Evolutionary conservation across 2,113 vertebrate species (phyloP), one percentile per base, ranked within the genome.

Genomic region (Stercorarius parasiticus): DNA sequence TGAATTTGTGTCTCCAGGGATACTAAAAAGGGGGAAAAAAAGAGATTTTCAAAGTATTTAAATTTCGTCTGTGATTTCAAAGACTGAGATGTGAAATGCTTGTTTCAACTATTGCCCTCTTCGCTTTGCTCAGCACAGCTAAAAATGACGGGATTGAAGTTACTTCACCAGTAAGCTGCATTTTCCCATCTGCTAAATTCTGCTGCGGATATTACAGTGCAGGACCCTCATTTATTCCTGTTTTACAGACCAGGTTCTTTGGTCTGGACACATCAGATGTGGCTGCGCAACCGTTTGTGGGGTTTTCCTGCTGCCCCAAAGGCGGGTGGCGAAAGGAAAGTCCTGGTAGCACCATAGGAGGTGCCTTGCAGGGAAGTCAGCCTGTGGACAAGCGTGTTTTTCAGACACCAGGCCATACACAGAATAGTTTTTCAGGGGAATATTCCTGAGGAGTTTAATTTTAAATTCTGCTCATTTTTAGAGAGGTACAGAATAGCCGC

Each of bases 311-410:
- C 22, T 43, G 26, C 23, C 34, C 29, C 20, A 22, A 49, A 49
- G 53, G 34, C 8, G 5, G 2, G 0, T 15, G 29, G 80, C 5
- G 22, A 47, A 56, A 82, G 29, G 2, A 38, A 17, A 29, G 5
- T 82, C 65, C 26, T 58, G 16, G 17, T 27, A 26, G 20, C 59
- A 14, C 40, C 7, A 0, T 4, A 6, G 34, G 56, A 95, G 70
- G n/a, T 71, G 10, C 19, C 21, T 56, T 65, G n/a, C 25, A 45
- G 32, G 38, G 34, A 38, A 15, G 14, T 38, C 29, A 71, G 3
- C 45, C 36, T 6, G 0, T 7, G 16, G 40, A 43, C 16, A 30
- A 83, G 4, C 6, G 6, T 10, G 2, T 47, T 85, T 82, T 76
- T 53, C 47, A 53, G 38, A 26, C 45, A 32, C 2, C 16, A 19